Evolutionary conservation across 2,113 vertebrate genomes (phyloP).

Genomic region (Cochlearius cochlearius): DNA sequence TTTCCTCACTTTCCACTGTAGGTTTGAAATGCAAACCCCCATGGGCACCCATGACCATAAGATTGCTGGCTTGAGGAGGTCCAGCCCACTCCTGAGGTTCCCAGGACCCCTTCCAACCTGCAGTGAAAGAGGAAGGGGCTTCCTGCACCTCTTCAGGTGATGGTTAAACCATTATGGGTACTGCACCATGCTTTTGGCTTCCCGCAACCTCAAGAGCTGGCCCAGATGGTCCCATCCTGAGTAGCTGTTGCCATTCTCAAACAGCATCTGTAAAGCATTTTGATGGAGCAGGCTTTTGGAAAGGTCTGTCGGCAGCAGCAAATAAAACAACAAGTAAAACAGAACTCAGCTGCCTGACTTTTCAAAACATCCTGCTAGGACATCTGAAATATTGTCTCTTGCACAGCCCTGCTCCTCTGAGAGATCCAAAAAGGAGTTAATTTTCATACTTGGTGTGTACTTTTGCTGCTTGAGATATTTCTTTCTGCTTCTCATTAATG

Average conservation of each 20-base stretch:
- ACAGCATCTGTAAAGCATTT: neutral
- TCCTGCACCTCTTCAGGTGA: neutral
- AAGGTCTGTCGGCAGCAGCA: neutral
- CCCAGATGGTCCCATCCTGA: neutral
- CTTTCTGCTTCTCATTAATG: conserved; percentile 36
- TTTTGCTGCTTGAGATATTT: conserved; percentile 45
- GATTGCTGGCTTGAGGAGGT: neutral
- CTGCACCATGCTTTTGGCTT: neutral
- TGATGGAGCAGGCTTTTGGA: neutral
- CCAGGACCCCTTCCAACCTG: neutral
- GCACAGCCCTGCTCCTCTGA: neutral
- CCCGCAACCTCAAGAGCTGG: neutral
- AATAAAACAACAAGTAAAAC: conserved; percentile 1
- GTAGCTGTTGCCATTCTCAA: neutral
- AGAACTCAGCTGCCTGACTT: conserved; percentile 4
- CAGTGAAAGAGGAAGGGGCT: neutral
- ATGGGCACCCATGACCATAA: neutral
- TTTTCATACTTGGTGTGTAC: neutral
- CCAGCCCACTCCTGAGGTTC: neutral
- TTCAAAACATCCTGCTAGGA: neutral
- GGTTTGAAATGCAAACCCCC: neutral
- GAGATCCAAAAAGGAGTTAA: conserved; percentile 29
- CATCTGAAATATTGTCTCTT: conserved; percentile 41
- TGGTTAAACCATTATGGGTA: neutral
- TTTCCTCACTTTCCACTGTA: neutral